phyloP scores from a whole-genome alignment of 2,113 vertebrate species.

The Pterocles burchelli region DNA sequence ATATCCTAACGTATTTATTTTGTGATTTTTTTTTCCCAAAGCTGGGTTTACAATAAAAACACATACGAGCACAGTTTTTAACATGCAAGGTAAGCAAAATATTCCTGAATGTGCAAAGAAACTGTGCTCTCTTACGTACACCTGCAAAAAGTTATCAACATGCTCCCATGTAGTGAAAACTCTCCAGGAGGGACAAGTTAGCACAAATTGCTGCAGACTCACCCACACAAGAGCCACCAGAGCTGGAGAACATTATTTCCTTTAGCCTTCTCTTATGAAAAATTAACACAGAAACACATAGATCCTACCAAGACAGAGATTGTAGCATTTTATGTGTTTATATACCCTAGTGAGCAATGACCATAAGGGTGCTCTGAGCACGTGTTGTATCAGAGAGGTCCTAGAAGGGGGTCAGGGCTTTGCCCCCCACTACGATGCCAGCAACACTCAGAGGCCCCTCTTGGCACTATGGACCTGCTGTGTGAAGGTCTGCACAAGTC shows the following conservation, averaged over 20 bases:
- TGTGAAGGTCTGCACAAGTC: background rate
- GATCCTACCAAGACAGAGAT: background rate
- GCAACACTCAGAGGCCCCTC: background rate
- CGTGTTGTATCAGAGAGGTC: background rate
- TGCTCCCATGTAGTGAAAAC: background rate
- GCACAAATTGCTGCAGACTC: background rate
- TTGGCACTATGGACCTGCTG: rapidly evolving
- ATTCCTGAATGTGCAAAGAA: background rate
- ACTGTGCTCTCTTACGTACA: background rate
- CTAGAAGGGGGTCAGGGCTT: background rate
- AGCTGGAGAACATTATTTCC: background rate
- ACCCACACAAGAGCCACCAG: background rate
- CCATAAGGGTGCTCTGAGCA: background rate
- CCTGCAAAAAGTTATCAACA: background rate
- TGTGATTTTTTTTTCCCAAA: background rate
- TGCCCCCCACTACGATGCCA: rapidly evolving
- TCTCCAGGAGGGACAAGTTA: background rate
- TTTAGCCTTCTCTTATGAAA: background rate
- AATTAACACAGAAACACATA: background rate
- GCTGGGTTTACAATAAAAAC: background rate
- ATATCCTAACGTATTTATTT: constrained; percentile 13
- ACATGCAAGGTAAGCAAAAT: background rate
- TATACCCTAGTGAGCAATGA: background rate
- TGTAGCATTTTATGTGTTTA: background rate
- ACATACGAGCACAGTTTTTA: background rate